phyloP scores from a whole-genome alignment of 2,113 vertebrate species.

The Mugil cephalus region DNA sequence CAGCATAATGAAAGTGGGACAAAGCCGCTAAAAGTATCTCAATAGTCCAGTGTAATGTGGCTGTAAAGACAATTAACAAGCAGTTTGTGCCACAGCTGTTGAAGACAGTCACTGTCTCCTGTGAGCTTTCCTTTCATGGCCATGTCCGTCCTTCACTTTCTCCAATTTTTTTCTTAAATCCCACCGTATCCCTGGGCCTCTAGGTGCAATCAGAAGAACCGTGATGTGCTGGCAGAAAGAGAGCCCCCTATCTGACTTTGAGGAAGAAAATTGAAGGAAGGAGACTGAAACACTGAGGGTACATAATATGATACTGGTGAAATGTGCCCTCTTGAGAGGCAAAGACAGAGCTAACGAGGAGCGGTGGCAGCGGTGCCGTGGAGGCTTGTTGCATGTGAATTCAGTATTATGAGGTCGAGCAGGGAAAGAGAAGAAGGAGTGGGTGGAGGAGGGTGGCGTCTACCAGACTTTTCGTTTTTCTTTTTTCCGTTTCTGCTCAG shows the following conservation, averaged over 20 bases:
- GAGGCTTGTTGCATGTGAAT: constrained; percentile 54
- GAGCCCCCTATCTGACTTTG: constrained; percentile 42
- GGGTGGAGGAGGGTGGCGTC: constrained; percentile 42
- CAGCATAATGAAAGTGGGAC: constrained; percentile 48
- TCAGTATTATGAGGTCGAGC: constrained; percentile 53
- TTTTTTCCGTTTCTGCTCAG: constrained; percentile 1
- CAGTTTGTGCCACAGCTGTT: neutral
- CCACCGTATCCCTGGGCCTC: constrained; percentile 8
- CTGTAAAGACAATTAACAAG: constrained; percentile 1
- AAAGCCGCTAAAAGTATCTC: constrained; percentile 33
- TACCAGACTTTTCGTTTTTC: constrained; percentile 10
- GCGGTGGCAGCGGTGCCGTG: constrained; percentile 41
- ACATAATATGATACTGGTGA: constrained; percentile 61
- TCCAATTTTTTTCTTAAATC: constrained; percentile 31
- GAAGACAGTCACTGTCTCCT: neutral
- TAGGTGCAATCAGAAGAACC: constrained; percentile 57
- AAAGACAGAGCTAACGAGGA: constrained; percentile 67
- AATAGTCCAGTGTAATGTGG: neutral
- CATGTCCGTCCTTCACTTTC: neutral
- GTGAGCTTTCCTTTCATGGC: neutral
- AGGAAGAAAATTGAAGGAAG: constrained; percentile 45
- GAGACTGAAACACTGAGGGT: constrained; percentile 35
- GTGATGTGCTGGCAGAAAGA: constrained; percentile 36
- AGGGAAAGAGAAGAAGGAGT: constrained; percentile 28
- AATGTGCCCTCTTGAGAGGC: constrained; percentile 31